These are phyloP conservation scores for Lophius americanus DNA, from an alignment of 2,797 vertebrate genomes.

Conservation along the genomic window DNA sequence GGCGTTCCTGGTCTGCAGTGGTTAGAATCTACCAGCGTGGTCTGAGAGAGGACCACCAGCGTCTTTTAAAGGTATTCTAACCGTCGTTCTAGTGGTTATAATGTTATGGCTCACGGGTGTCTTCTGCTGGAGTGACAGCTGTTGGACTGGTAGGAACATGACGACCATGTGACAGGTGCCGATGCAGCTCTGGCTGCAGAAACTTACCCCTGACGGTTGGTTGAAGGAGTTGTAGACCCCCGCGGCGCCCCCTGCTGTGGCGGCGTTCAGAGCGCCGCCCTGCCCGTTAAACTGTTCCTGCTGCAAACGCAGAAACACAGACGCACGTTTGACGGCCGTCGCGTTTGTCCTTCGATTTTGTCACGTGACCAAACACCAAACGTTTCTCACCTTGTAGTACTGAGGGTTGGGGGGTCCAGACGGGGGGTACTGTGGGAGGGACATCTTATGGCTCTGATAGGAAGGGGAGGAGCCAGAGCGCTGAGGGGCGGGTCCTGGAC, in stretches of 20 bases:
- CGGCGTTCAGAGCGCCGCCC: constrained; percentile 66
- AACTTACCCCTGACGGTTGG: constrained; percentile 83
- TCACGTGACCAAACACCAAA: not conserved
- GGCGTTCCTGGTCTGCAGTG: too few species aligned
- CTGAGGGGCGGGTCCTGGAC: constrained; percentile 79
- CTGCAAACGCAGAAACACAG: constrained; percentile 52
- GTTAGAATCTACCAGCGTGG: too few species aligned
- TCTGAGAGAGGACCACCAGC: too few species aligned
- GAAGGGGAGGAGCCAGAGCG: constrained; percentile 86
- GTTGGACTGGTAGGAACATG: too few species aligned
- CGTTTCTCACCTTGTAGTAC: constrained; percentile 82
- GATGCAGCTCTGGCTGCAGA: too few species aligned
- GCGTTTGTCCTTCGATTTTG: not conserved
- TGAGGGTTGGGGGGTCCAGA: constrained; percentile 76
- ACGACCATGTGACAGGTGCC: too few species aligned
- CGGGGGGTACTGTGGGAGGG: constrained; percentile 80
- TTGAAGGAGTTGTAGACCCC: constrained; percentile 80
- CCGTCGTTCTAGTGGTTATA: too few species aligned
- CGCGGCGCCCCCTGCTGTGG: constrained; percentile 65
- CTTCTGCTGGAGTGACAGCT: too few species aligned
- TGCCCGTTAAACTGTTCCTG: constrained; percentile 89
- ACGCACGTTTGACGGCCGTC: not conserved
- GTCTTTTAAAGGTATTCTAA: too few species aligned
- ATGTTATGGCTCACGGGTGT: too few species aligned
- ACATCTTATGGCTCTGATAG: constrained; percentile 87